Conservation (phyloP, 2,113 vertebrate species). For the Diadophis punctatus region DNA sequence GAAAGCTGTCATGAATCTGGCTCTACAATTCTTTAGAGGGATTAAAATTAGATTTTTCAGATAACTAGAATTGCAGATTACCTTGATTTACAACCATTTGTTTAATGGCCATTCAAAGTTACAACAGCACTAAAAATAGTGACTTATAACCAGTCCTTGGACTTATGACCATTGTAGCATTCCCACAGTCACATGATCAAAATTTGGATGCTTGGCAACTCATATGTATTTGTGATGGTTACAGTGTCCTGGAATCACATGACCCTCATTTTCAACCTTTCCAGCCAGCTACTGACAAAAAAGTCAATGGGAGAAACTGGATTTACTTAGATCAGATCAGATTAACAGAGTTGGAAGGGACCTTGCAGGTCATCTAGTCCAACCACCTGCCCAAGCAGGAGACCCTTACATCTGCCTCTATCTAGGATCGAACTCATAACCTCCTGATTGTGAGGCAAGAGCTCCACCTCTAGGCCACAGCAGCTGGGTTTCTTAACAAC, state of each 20-base stretch:
- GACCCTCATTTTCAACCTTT: background rate
- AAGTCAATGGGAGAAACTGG: background rate
- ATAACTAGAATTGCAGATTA: background rate
- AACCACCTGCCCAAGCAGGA: too few species aligned
- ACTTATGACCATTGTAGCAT: background rate
- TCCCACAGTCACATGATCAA: background rate
- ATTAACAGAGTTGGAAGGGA: too few species aligned
- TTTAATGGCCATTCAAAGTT: background rate
- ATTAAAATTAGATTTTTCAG: slow-evolving; percentile 37
- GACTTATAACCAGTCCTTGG: background rate
- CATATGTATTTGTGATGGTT: background rate
- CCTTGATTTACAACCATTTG: background rate
- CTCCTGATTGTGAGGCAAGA: too few species aligned
- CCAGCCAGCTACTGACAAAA: background rate
- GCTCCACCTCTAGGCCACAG: too few species aligned
- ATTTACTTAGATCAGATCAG: too few species aligned
- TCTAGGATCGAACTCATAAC: too few species aligned
- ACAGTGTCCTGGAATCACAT: background rate
- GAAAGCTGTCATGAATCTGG: slow-evolving; percentile 56
- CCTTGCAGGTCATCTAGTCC: too few species aligned
- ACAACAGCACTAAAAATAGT: background rate
- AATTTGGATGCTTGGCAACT: background rate
- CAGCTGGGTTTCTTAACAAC: too few species aligned
- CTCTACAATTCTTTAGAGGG: slow-evolving; percentile 49
- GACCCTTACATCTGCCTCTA: too few species aligned